Evolutionary conservation across 2,113 vertebrate species (phyloP).

Genomic region (Platysternon megacephalum): DNA sequence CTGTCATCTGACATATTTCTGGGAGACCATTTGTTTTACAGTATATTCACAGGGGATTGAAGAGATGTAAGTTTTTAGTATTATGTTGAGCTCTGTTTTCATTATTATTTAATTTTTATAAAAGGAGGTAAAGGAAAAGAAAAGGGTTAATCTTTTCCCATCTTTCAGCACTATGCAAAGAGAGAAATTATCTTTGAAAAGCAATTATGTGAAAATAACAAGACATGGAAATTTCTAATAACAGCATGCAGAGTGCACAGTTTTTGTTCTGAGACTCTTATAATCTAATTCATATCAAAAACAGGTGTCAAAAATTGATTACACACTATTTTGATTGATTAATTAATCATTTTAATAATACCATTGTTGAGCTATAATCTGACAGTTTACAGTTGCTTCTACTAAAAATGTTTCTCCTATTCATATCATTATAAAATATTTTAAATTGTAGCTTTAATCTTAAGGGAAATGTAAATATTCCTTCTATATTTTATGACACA

Average conservation of each 20-base stretch:
- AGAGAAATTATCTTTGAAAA: neutral
- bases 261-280: neutral
- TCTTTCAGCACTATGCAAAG: neutral
- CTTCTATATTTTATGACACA: conserved; percentile 27
- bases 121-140: neutral
- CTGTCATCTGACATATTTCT: neutral
- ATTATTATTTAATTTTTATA: neutral
- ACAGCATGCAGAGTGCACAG: neutral
- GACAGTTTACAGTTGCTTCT: conserved; percentile 18
- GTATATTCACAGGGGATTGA: neutral
- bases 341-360: conserved; percentile 29
- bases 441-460: conserved; percentile 23
- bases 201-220: neutral
- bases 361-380: neutral
- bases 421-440: conserved; percentile 8
- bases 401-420: neutral
- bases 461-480: conserved; percentile 16
- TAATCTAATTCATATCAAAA: conserved; percentile 32
- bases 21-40: neutral
- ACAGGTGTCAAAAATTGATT: neutral
- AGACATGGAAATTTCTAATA: neutral
- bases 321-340: neutral
- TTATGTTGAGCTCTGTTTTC: neutral
- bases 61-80: neutral
- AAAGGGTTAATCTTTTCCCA: neutral